Evolutionary conservation across 2,888 invertebrate species (phyloP).

Genomic region (Chrysomela aeneicollis): DNA sequence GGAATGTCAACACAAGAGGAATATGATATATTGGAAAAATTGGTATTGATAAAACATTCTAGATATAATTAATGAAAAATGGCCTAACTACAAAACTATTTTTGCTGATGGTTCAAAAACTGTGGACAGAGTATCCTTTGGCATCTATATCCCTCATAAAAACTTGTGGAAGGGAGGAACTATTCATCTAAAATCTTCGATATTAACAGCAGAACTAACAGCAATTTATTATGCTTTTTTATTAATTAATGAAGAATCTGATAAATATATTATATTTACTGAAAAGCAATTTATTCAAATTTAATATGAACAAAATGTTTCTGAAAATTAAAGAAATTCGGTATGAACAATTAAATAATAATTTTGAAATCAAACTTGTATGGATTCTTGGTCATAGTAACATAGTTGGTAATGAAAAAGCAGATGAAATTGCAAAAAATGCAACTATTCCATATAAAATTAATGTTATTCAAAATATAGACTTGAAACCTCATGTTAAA

Average conservation of each 20-base stretch:
- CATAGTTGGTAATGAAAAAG: neutral
- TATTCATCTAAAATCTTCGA: slow-evolving; percentile 1
- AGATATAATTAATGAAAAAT: neutral
- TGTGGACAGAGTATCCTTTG: neutral
- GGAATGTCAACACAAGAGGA: neutral
- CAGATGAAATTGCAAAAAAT: neutral
- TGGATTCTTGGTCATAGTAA: neutral
- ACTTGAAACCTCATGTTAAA: neutral
- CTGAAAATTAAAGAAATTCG: neutral
- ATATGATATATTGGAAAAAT: neutral
- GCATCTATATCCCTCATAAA: neutral
- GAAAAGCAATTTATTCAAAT: neutral
- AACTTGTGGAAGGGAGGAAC: neutral
- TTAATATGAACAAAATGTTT: neutral
- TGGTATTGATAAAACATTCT: neutral
- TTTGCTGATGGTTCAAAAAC: neutral
- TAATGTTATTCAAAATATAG: neutral
- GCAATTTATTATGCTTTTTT: neutral
- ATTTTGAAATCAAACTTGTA: neutral
- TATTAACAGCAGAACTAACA: slow-evolving; percentile 9
- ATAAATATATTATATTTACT: neutral
- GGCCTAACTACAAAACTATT: neutral
- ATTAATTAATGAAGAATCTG: neutral
- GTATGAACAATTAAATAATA: neutral
- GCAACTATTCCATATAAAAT: neutral